phyloP scores from a whole-genome alignment of 2,113 vertebrate genomes.

The Phalacrocorax brasilianus region DNA sequence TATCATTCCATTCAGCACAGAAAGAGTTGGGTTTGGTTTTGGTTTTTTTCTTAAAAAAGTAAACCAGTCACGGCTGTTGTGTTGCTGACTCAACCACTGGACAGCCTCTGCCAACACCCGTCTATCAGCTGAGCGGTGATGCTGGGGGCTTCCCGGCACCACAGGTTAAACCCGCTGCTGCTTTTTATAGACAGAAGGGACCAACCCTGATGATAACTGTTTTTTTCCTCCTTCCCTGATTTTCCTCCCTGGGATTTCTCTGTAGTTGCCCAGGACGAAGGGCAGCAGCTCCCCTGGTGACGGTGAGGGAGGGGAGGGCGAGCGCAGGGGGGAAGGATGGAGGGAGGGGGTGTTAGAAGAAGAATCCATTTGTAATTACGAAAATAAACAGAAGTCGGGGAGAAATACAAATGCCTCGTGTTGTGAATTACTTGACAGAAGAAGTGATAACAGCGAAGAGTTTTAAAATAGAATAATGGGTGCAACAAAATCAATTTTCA shows the following conservation, averaged over 20 bases:
- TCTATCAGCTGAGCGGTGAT: rapidly evolving
- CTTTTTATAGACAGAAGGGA: background rate
- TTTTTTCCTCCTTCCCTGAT: background rate
- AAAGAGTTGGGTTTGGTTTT: background rate
- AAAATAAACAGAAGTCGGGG: constrained; percentile 1
- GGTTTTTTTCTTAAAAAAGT: too few species aligned
- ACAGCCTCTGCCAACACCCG: background rate
- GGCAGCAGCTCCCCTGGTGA: background rate
- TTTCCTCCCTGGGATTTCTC: background rate
- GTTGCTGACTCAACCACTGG: background rate
- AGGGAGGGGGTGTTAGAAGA: background rate
- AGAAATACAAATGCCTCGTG: constrained; percentile 18
- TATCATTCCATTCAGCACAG: background rate
- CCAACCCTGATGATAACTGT: background rate
- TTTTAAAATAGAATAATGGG: constrained; percentile 76
- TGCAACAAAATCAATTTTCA: constrained; percentile 78
- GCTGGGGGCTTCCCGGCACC: background rate
- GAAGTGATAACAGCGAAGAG: constrained; percentile 49
- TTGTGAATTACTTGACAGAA: constrained; percentile 68
- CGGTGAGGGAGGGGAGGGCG: background rate
- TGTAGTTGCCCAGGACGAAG: rapidly evolving
- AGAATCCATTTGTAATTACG: constrained; percentile 24
- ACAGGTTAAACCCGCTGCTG: background rate
- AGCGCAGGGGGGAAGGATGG: background rate
- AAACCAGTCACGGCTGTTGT: background rate